Evolutionary conservation across 2,797 vertebrate genomes (phyloP), one percentile per base, ranked within the genome.

Genomic region (Mionectes olivaceus): DNA sequence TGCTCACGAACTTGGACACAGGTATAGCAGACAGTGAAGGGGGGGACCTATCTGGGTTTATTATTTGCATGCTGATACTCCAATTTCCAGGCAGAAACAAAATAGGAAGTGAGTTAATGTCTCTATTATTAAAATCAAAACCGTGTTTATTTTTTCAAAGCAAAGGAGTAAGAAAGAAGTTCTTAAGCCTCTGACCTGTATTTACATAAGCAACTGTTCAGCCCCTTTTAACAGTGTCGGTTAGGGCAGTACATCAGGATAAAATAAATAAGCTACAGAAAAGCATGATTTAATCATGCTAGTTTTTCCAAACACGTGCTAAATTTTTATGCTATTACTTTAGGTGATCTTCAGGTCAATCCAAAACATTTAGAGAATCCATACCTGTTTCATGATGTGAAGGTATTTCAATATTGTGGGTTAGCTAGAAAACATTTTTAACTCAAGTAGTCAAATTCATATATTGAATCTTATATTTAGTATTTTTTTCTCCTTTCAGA

Each of bases 1-100:
- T 47, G 99, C 99, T 75, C 99, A 99, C 80, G 99, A 99, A 87
- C 98, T 99, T 55, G 99, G 99, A 90, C 99, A 99, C 98, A 99
- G 99, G 99, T 99, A 98, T 25, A 43, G 55, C 49, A 79, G 53
- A 10, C 60, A 33, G 28, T 28, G 52, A 47, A 71, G 19, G 9
- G 11, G 12, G 19, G 14, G 35, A 35, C n/a, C 23, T 61, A 18
- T 13, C 18, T 46, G 30, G 35, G 17, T 49, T 15, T 15, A 27
- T 65, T 69, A 7, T 64, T 61, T 74, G 3, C n/a, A 9, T 27
- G 13, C 49, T 60, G 49, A n/a, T 74, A 37, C 11, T 80, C 35
- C 44, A 30, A 73, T 24, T 79, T 10, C 4, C 9, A 81, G 56
- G 60, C 6, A 77, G 52, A 74, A 91, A 28, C 21, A 60, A 71